Evolutionary conservation across 2,113 vertebrate species (phyloP).

Genomic region (Chiloscyllium plagiosum): DNA sequence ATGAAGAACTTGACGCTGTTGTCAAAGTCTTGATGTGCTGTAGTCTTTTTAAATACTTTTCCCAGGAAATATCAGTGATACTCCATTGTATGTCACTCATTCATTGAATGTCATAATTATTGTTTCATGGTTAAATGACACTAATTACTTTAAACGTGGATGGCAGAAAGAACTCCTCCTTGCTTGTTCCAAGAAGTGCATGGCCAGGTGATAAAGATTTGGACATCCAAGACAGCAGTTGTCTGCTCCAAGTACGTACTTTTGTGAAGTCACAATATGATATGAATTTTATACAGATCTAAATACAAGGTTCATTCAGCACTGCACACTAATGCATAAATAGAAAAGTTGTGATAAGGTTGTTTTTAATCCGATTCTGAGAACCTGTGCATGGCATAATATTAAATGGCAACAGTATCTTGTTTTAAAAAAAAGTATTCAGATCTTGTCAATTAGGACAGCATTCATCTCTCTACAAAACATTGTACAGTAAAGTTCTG

Average conservation of each 20-base stretch:
- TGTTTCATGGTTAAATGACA: neutral
- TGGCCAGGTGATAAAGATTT: neutral
- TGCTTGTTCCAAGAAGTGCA: neutral
- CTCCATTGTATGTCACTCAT: neutral
- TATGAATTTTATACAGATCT: neutral
- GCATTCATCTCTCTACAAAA: neutral
- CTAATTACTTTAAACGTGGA: neutral
- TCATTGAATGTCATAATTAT: neutral
- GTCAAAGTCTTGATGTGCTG: neutral
- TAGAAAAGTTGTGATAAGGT: neutral
- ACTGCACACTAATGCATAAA: neutral
- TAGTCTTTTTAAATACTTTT: neutral
- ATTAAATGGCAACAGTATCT: neutral
- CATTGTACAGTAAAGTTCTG: neutral
- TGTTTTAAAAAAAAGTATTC: neutral
- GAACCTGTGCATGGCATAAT: neutral
- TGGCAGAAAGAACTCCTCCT: neutral
- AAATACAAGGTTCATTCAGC: neutral
- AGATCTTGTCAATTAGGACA: neutral
- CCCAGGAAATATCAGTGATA: neutral
- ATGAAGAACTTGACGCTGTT: too few relatives aligned
- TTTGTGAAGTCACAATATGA: neutral
- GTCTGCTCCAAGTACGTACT: neutral
- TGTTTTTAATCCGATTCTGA: neutral
- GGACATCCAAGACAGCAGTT: neutral